phyloP scores from a whole-genome alignment of 1,140 invertebrate species.

The Hylyphantes graminicola region DNA sequence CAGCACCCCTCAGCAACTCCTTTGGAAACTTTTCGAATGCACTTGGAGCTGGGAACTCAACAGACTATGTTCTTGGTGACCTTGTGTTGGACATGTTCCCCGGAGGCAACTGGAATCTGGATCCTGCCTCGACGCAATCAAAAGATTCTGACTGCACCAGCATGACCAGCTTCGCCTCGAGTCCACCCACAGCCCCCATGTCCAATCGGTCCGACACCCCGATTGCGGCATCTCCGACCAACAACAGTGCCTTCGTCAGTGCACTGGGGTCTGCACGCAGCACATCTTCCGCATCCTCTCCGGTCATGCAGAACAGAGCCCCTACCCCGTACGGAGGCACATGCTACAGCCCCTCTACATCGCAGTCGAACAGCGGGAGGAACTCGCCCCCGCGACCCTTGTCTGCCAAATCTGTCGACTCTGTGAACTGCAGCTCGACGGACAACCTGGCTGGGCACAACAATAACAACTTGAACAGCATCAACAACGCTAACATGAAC shows the following conservation, averaged over 20 bases:
- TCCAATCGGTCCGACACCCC: conserved; percentile 36
- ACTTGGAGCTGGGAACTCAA: conserved; percentile 9
- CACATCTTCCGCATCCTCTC: conserved; percentile 42
- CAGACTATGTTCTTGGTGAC: conserved; percentile 37
- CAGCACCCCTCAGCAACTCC: conserved; percentile 17
- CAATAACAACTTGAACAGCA: neutral
- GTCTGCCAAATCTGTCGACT: conserved; percentile 33
- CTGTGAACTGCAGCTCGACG: conserved; percentile 24
- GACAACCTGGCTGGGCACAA: neutral
- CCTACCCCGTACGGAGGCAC: conserved; percentile 46
- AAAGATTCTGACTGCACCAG: conserved; percentile 36
- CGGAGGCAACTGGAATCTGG: conserved; percentile 31
- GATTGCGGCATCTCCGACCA: conserved; percentile 17
- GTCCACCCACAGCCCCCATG: conserved; percentile 37
- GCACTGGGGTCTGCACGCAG: conserved; percentile 19
- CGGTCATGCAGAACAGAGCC: conserved; percentile 30
- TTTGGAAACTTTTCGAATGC: conserved; percentile 39
- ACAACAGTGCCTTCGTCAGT: conserved; percentile 56
- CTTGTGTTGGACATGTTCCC: conserved; percentile 52
- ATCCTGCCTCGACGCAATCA: conserved; percentile 24
- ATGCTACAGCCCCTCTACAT: conserved; percentile 48
- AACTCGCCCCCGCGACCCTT: conserved; percentile 41
- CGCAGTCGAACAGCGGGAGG: conserved; percentile 24
- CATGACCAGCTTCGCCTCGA: conserved; percentile 30
- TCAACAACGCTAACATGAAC: neutral